These are phyloP conservation scores for Psittacula cyanocephala DNA, from an alignment of 2,113 vertebrate genomes.

Conservation along the genomic window DNA sequence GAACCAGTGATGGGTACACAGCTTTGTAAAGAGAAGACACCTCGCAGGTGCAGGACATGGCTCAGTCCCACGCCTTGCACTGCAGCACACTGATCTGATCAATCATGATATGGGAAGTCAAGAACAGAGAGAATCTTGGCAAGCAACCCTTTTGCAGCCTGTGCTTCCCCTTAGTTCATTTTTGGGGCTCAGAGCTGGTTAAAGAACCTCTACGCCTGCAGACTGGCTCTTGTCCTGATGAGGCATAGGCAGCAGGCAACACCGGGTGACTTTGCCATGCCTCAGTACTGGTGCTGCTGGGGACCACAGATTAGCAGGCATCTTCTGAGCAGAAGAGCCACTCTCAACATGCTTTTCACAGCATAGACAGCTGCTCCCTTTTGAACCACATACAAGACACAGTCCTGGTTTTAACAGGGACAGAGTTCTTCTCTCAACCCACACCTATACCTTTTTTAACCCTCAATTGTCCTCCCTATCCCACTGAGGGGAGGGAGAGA, in stretches of 20 bases:
- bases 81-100: rapidly evolving
- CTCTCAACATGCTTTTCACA: rapidly evolving
- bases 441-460: background rate
- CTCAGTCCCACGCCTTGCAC: background rate
- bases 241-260: background rate
- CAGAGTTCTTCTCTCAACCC: background rate
- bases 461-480: background rate
- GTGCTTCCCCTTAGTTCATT: background rate
- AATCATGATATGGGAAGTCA: rapidly evolving
- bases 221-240: rapidly evolving
- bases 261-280: rapidly evolving
- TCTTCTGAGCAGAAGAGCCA: rapidly evolving
- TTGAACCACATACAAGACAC: background rate
- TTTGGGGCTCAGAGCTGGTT: background rate
- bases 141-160: background rate
- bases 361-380: rapidly evolving
- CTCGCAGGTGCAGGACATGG: rapidly evolving
- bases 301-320: no score
- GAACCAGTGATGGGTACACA: rapidly evolving
- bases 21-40: background rate
- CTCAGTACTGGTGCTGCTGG: background rate
- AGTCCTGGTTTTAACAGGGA: background rate
- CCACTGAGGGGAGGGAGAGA: background rate
- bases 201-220: rapidly evolving
- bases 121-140: background rate